Evolutionary conservation across 1,140 invertebrate species (phyloP).

Genomic region (Ceratosolen fusciceps): DNA sequence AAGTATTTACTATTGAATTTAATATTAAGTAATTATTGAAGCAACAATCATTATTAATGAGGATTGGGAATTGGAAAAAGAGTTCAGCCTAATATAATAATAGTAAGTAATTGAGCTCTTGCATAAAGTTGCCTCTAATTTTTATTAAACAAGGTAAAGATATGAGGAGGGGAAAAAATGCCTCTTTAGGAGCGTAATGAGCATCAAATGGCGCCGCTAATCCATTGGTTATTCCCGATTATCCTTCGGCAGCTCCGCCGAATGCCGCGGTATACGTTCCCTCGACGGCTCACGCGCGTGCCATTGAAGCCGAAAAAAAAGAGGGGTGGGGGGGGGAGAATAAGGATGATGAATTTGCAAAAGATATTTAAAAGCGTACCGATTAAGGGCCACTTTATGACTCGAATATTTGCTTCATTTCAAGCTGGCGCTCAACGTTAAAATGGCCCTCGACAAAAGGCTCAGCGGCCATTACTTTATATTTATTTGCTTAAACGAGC

Average conservation of each 20-base stretch:
- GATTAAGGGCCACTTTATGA: not conserved
- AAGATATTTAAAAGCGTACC: not conserved
- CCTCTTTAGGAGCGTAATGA: constrained; percentile 43
- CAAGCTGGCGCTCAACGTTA: not conserved
- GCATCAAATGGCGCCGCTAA: constrained; percentile 35
- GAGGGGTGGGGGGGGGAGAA: too few relatives aligned
- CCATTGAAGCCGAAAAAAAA: not conserved
- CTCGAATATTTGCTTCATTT: not conserved
- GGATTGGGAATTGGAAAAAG: too few relatives aligned
- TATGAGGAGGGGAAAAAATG: constrained; percentile 22
- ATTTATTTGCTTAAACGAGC: not conserved
- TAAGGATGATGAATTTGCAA: not conserved
- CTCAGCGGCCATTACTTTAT: not conserved
- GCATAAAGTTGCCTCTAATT: not conserved
- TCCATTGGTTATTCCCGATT: not conserved
- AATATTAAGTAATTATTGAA: too few relatives aligned
- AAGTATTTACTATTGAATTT: too few relatives aligned
- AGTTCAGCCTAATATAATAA: too few relatives aligned
- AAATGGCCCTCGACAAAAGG: not conserved
- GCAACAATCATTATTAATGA: too few relatives aligned
- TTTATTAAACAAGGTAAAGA: constrained; percentile 1
- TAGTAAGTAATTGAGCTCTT: too few relatives aligned
- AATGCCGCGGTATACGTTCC: not conserved
- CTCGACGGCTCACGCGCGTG: not conserved
- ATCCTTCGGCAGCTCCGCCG: not conserved